A percentile compares a stretch with the other conserved stretches of the same genome.
These are phyloP conservation scores for Aurelia sp. DNA, from an alignment of 30 jellyfish, hydroid and myxozoan species.

Conservation along the genomic window DNA sequence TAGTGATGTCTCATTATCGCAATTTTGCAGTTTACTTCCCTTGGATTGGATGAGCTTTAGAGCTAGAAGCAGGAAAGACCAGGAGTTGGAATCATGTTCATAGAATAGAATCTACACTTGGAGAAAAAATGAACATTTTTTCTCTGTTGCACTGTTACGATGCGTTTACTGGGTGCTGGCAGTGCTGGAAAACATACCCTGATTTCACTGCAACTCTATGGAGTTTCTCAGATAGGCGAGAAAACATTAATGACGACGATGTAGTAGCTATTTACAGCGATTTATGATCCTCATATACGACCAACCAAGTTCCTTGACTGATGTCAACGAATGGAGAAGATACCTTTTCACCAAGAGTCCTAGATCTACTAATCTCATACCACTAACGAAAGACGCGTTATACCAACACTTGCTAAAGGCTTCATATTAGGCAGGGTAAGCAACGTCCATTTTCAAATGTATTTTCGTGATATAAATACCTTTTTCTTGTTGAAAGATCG, in stretches of 20 bases:
- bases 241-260: conserved; percentile 1
- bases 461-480: neutral
- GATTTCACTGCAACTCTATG: neutral
- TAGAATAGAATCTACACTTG: conserved; percentile 7
- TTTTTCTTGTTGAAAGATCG: neutral
- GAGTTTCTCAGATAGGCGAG: conserved; percentile 21
- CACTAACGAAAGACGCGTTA: too few species aligned
- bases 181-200: conserved; percentile 42
- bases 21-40: conserved; percentile 38
- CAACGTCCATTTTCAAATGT: too few species aligned
- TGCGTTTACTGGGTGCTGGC: conserved; percentile 18
- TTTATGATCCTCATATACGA: conserved; percentile 54
- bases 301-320: conserved; percentile 16
- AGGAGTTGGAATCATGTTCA: conserved; percentile 34
- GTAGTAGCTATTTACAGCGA: conserved; percentile 10
- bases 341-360: neutral
- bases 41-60: conserved; percentile 59
- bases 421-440: too few species aligned
- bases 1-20: conserved; percentile 46
- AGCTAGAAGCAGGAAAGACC: too few species aligned
- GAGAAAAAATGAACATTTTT: conserved; percentile 15
- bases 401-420: too few species aligned
- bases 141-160: conserved; percentile 1
- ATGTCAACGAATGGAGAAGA: conserved; percentile 43
- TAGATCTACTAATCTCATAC: too few species aligned